phyloP scores from a whole-genome alignment of 2,888 invertebrate genomes.

The Cryptosula pallasiana region DNA sequence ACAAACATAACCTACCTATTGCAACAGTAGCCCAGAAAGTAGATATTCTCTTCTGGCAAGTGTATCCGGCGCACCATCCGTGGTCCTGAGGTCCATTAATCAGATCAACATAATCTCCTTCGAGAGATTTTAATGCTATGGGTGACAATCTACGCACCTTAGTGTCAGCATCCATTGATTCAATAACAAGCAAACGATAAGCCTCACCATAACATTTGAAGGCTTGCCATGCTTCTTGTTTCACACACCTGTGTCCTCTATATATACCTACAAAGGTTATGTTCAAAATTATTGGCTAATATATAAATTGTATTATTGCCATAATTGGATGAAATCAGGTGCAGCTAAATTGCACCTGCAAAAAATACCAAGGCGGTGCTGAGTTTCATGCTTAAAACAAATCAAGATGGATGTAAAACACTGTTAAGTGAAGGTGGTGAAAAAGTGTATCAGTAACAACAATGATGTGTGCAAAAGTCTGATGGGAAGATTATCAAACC shows the following conservation, averaged over 20 bases:
- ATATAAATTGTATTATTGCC: too few relatives aligned
- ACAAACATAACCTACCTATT: conserved; percentile 5
- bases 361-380: too few relatives aligned
- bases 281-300: too few relatives aligned
- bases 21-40: conserved; percentile 26
- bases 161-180: conserved; percentile 48
- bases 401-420: too few relatives aligned
- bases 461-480: too few relatives aligned
- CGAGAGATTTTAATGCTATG: conserved; percentile 36
- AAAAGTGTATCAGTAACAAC: too few relatives aligned
- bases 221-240: conserved; percentile 34
- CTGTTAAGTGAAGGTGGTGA: too few relatives aligned
- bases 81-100: conserved; percentile 27
- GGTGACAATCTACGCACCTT: conserved; percentile 46
- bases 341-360: too few relatives aligned
- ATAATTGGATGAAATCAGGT: too few relatives aligned
- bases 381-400: too few relatives aligned
- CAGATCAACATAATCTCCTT: conserved; percentile 9
- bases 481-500: too few relatives aligned
- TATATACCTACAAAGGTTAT: conserved; percentile 43
- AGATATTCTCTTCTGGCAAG: conserved; percentile 26
- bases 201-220: conserved; percentile 35
- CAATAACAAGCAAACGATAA: conserved; percentile 41
- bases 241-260: conserved; percentile 35
- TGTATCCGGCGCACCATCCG: conserved; percentile 27